Percentiles rank a stretch among this genome's conserved stretches.
Evolutionary conservation across 1,140 invertebrate species (phyloP).

Genomic region (Drosophila sturtevanti): DNA sequence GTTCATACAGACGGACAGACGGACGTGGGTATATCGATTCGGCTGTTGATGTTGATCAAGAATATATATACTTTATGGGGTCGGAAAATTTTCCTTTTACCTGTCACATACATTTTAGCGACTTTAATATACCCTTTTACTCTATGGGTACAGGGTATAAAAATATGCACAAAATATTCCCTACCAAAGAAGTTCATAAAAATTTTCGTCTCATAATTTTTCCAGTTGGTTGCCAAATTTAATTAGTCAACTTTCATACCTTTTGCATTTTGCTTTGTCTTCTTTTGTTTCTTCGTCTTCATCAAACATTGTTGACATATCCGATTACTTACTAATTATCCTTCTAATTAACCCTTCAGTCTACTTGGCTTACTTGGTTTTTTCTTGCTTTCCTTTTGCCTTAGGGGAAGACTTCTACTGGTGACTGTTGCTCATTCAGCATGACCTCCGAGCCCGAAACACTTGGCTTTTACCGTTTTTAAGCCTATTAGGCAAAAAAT

Average conservation of each 20-base stretch:
- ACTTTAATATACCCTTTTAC: no score
- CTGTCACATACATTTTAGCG: no score
- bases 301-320: slow-evolving; percentile 68
- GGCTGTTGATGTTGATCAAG: no score
- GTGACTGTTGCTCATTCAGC: slow-evolving; percentile 51
- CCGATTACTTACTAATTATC: slow-evolving; percentile 81
- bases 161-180: neutral
- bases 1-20: no score
- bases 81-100: no score
- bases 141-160: no score
- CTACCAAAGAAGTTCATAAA: neutral
- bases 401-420: slow-evolving; percentile 7
- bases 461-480: slow-evolving; percentile 58
- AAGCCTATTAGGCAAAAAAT: slow-evolving; percentile 71
- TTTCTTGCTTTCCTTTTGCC: slow-evolving; percentile 43
- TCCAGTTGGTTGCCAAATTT: slow-evolving; percentile 61
- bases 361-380: slow-evolving; percentile 46
- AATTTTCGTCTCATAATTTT: slow-evolving; percentile 47
- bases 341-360: slow-evolving; percentile 79
- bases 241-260: slow-evolving; percentile 41
- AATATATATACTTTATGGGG: no score
- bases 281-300: slow-evolving; percentile 9
- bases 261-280: neutral
- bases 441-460: slow-evolving; percentile 54
- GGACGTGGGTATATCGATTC: no score